Evolutionary conservation across 2,113 vertebrate genomes (phyloP).

Genomic region (Bubalus kerabau): DNA sequence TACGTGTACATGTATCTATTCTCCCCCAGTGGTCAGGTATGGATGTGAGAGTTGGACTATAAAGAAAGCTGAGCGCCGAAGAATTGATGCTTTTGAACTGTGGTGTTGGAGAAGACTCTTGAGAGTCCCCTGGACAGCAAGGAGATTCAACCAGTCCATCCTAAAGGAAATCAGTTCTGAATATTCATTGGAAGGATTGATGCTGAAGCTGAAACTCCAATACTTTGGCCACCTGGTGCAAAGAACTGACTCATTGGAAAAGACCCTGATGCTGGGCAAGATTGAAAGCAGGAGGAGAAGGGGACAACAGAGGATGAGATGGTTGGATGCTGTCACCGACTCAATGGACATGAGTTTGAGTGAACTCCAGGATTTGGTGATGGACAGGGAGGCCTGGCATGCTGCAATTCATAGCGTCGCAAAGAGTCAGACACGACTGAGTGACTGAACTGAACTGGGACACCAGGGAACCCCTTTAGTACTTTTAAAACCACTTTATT

Average conservation of each 20-base stretch:
- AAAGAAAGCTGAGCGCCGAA: neutral
- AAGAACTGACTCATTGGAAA: neutral
- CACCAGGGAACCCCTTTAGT: neutral
- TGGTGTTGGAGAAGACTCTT: neutral
- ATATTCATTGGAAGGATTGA: neutral
- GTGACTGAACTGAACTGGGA: neutral
- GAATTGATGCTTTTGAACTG: neutral
- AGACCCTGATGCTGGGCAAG: neutral
- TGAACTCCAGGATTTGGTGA: neutral
- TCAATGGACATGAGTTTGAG: neutral
- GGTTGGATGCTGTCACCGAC: neutral
- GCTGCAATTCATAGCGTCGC: neutral
- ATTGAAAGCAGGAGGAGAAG: neutral
- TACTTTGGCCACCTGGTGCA: neutral
- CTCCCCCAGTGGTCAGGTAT: neutral
- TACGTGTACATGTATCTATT: too few relatives aligned
- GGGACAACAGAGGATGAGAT: fast-evolving
- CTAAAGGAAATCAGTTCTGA: neutral
- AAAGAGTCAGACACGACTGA: neutral
- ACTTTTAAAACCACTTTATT: neutral
- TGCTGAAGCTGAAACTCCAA: neutral
- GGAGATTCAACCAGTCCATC: neutral
- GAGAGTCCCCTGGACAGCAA: neutral
- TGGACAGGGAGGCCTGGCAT: neutral
- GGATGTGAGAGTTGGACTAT: neutral